These are phyloP conservation scores for Cheilosia urbana DNA, from an alignment of 2,888 invertebrate genomes.

Conservation along the genomic window DNA sequence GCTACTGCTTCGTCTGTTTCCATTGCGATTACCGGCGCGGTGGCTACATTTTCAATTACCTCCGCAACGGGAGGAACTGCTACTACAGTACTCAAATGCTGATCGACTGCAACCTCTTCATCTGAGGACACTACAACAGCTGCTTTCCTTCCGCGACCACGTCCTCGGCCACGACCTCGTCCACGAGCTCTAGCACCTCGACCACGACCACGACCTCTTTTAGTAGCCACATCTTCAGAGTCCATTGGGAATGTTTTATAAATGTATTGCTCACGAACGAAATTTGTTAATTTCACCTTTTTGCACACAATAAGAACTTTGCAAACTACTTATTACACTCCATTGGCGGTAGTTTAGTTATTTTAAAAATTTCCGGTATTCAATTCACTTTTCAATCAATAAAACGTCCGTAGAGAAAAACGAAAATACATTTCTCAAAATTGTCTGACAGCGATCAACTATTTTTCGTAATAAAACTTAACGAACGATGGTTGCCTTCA, in stretches of 20 bases:
- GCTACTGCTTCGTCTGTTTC: conserved; percentile 83
- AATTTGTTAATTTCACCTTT: conserved; percentile 3
- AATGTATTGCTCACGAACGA: neutral
- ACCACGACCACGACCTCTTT: conserved; percentile 82
- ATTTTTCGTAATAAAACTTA: neutral
- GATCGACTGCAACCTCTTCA: conserved; percentile 85
- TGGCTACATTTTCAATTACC: conserved; percentile 41
- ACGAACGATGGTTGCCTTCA: conserved; percentile 7
- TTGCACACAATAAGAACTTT: neutral
- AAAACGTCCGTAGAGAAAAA: neutral
- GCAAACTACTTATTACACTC: neutral
- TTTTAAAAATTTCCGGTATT: neutral
- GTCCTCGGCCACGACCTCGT: conserved; percentile 90
- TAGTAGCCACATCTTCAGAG: conserved; percentile 79
- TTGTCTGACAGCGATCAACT: neutral
- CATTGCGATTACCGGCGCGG: conserved; percentile 78
- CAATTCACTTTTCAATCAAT: neutral
- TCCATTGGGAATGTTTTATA: conserved; percentile 63
- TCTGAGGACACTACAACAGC: conserved; percentile 88
- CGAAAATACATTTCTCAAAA: neutral
- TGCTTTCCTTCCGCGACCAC: conserved; percentile 90
- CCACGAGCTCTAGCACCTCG: conserved; percentile 87
- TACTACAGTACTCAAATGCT: conserved; percentile 77
- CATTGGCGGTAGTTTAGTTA: neutral
- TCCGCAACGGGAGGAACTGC: conserved; percentile 46